A percentile compares a stretch with the other conserved stretches of the same genome.
Evolutionary conservation across 2,113 vertebrate genomes (phyloP).

Genomic region (Odontesthes bonariensis): DNA sequence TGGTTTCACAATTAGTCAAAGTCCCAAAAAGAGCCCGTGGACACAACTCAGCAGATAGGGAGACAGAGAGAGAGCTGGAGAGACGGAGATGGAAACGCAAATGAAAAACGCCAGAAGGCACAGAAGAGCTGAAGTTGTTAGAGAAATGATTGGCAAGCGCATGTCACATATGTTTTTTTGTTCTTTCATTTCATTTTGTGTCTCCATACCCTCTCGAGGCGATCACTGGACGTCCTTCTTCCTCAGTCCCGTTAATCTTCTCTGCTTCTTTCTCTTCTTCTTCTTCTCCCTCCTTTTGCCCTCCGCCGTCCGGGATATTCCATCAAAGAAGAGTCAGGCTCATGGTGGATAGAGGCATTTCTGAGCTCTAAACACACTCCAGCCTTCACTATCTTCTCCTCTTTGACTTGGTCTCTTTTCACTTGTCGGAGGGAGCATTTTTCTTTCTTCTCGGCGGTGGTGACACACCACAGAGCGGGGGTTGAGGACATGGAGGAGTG

Average conservation of each 20-base stretch:
- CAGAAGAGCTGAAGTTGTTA: slow-evolving; percentile 52
- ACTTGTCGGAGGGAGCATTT: slow-evolving; percentile 47
- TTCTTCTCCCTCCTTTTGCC: slow-evolving; percentile 44
- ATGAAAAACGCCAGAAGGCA: slow-evolving; percentile 57
- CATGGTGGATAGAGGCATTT: slow-evolving; percentile 23
- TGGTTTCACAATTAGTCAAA: slow-evolving; percentile 72
- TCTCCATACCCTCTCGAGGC: slow-evolving; percentile 64
- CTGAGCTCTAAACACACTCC: slow-evolving; percentile 26
- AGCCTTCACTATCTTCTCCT: slow-evolving; percentile 36
- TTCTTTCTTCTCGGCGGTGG: slow-evolving; percentile 52
- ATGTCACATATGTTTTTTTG: slow-evolving; percentile 15
- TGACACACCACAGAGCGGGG: slow-evolving; percentile 67
- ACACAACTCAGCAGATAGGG: slow-evolving; percentile 58
- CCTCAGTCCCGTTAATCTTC: slow-evolving; percentile 41
- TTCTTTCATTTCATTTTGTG: slow-evolving; percentile 20
- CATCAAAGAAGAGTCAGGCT: slow-evolving; percentile 59
- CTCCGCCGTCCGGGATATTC: slow-evolving; percentile 66
- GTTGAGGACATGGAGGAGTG: slow-evolving; percentile 35
- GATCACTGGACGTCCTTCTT: slow-evolving; percentile 39
- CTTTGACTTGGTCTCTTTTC: slow-evolving; percentile 41
- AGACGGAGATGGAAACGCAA: slow-evolving; percentile 53
- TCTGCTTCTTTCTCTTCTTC: slow-evolving; percentile 40
- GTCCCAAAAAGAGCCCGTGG: slow-evolving; percentile 67
- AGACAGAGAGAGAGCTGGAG: slow-evolving; percentile 27
- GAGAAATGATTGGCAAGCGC: slow-evolving; percentile 39